These are phyloP conservation scores for Drosophila phalerata DNA, from an alignment of 2,888 invertebrate species.

Conservation along the genomic window DNA sequence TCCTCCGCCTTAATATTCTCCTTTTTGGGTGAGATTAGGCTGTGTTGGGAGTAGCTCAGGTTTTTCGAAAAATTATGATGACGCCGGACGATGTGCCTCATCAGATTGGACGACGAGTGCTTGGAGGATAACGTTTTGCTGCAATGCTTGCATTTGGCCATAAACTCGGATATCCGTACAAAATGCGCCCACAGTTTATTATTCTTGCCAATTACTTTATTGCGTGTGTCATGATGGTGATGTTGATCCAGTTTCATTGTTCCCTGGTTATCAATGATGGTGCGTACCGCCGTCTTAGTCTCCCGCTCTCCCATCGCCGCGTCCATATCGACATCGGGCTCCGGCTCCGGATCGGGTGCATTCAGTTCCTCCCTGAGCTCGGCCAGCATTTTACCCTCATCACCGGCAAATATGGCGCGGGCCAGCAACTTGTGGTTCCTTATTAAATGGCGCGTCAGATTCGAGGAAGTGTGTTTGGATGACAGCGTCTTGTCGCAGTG, in stretches of 20 bases:
- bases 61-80: slow-evolving; percentile 71
- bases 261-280: slow-evolving; percentile 53
- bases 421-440: slow-evolving; percentile 66
- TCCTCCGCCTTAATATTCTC: slow-evolving; percentile 43
- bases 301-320: slow-evolving; percentile 58
- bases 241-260: slow-evolving; percentile 41
- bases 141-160: slow-evolving; percentile 74
- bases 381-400: slow-evolving; percentile 71
- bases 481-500: slow-evolving; percentile 75
- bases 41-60: slow-evolving; percentile 67
- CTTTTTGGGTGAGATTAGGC: slow-evolving; percentile 63
- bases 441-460: slow-evolving; percentile 72
- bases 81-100: slow-evolving; percentile 70
- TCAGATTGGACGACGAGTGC: slow-evolving; percentile 73
- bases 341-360: slow-evolving; percentile 57
- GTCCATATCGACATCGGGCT: slow-evolving; percentile 55
- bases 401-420: slow-evolving; percentile 67
- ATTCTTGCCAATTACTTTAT: slow-evolving; percentile 70
- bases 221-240: slow-evolving; percentile 50
- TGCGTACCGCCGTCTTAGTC: slow-evolving; percentile 67
- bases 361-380: slow-evolving; percentile 66
- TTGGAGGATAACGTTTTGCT: slow-evolving; percentile 72
- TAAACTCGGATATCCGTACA: slow-evolving; percentile 70
- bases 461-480: slow-evolving; percentile 74
- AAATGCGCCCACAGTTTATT: slow-evolving; percentile 72